Percentiles rank a stretch among this genome's conserved stretches.
Evolutionary conservation across 2,888 invertebrate species (phyloP).

Genomic region (Lasioglossum lativentre): DNA sequence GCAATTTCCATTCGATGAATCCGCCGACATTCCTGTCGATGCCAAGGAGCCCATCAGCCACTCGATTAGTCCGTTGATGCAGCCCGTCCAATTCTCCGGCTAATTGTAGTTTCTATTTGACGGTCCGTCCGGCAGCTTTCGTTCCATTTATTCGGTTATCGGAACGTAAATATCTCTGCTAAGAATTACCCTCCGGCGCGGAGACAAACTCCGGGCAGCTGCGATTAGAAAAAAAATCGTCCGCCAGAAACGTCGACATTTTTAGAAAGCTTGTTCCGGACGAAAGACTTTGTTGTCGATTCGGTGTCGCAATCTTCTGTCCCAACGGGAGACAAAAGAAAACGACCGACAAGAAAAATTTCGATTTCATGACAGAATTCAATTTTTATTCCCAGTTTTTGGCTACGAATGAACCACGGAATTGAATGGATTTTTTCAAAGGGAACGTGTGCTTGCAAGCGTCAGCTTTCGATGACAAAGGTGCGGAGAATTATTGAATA

Average conservation of each 20-base stretch:
- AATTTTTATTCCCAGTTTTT: too few species aligned
- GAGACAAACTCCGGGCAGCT: neutral
- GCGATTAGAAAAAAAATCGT: neutral
- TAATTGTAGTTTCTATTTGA: slow-evolving; percentile 39
- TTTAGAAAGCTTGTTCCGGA: neutral
- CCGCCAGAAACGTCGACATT: neutral
- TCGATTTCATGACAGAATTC: neutral
- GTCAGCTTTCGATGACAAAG: neutral
- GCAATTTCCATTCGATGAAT: slow-evolving; percentile 58
- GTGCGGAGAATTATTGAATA: neutral
- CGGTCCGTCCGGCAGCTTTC: neutral
- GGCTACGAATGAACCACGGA: neutral
- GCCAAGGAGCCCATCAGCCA: slow-evolving; percentile 42
- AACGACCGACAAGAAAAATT: neutral
- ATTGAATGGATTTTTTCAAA: neutral
- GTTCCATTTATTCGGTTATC: slow-evolving; percentile 1
- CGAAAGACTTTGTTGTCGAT: neutral
- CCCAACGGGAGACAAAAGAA: neutral
- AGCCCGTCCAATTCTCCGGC: slow-evolving; percentile 30
- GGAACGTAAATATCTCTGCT: neutral
- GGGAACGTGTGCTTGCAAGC: neutral
- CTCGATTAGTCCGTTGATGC: slow-evolving; percentile 48
- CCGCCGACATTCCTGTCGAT: slow-evolving; percentile 29
- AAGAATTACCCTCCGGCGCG: neutral
- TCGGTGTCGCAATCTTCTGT: neutral